Percentiles rank a stretch among this genome's conserved stretches.
phyloP scores from a whole-genome alignment of 2,888 invertebrate genomes.

The Cryptosula pallasiana region DNA sequence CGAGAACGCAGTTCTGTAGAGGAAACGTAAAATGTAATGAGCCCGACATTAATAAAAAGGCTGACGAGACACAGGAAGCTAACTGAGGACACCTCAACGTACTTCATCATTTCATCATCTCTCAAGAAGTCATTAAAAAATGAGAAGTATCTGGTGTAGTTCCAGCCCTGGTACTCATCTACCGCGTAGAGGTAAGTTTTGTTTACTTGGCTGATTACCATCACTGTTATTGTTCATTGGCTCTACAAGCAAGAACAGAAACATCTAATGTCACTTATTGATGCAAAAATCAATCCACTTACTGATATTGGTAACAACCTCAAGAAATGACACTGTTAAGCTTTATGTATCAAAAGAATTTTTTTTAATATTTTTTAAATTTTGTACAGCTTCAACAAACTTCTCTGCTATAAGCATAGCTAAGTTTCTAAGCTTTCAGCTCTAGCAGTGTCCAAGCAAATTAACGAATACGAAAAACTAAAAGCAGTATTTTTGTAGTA shows the following conservation, averaged over 20 bases:
- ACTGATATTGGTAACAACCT: no score
- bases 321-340: no score
- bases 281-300: no score
- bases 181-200: constrained; percentile 5
- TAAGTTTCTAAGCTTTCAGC: no score
- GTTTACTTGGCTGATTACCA: not conserved
- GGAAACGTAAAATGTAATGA: not conserved
- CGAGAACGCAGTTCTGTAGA: not conserved
- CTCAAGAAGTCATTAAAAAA: constrained; percentile 7
- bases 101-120: constrained; percentile 16
- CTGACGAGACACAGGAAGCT: not conserved
- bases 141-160: constrained; percentile 12
- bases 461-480: no score
- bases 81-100: not conserved
- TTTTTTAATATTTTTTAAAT: no score
- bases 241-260: not conserved
- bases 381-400: not conserved
- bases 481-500: no score
- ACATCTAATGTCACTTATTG: not conserved
- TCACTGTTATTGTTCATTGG: not conserved
- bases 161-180: constrained; percentile 1
- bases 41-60: not conserved
- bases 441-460: no score
- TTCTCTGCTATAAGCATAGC: no score
- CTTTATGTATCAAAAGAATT: no score